phyloP scores from a whole-genome alignment of 2,797 vertebrate genomes.

The Rhincodon typus region DNA sequence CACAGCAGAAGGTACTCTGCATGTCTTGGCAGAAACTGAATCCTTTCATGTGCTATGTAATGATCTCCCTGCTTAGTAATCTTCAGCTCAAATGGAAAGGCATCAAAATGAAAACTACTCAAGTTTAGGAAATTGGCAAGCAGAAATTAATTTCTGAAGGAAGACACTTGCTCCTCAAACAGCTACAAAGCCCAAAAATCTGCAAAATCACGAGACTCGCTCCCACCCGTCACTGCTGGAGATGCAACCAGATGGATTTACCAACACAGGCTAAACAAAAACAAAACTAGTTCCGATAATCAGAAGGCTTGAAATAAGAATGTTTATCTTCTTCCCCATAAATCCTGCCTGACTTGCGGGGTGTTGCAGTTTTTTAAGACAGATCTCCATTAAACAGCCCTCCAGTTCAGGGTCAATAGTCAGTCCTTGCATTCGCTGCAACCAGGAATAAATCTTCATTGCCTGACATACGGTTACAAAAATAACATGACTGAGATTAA shows the following conservation, averaged over 20 bases:
- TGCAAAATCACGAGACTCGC: background rate
- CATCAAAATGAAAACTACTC: background rate
- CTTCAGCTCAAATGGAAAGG: background rate
- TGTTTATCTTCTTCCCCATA: background rate
- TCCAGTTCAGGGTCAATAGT: background rate
- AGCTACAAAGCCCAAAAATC: background rate
- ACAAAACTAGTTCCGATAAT: background rate
- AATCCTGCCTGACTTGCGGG: background rate
- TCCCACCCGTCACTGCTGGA: background rate
- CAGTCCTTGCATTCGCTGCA: background rate
- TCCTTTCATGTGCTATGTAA: background rate
- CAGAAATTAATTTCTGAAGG: background rate
- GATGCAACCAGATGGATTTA: background rate
- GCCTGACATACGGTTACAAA: background rate
- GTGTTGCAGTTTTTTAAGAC: background rate
- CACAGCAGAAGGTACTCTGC: background rate
- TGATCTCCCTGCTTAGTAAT: background rate
- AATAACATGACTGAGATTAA: background rate
- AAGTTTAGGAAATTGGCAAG: background rate
- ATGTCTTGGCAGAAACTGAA: constrained; percentile 2
- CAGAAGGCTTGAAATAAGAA: background rate
- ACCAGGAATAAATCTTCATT: background rate
- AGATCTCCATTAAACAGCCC: background rate
- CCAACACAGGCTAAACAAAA: background rate
- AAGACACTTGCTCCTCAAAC: background rate